Base-by-base conservation (phyloP, 2,797 vertebrate species). In the Holocentrus rufus region DNA sequence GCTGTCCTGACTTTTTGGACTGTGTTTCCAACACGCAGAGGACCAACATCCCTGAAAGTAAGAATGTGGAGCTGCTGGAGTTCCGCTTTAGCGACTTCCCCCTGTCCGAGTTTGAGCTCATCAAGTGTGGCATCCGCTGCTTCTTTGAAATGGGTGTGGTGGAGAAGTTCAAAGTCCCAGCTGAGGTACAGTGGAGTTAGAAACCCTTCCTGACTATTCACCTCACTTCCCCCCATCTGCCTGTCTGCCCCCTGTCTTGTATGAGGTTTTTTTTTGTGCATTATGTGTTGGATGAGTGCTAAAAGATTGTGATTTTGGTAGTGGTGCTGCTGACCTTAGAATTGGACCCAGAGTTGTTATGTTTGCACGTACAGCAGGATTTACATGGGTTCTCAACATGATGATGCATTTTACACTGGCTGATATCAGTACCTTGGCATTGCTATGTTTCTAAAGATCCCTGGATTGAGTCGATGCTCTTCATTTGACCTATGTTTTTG, bases 101-200 rank as follows among this genome's bases (percentile, higher is more conserved):
- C 0, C 79, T 97, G 63, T 93, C 96, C 7, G 96, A 98, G 79
- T 83, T 95, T 0, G 95, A 93, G 0, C 89, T 98, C 71, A 94
- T 98, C 87, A 94, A 95, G 74, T 96, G 95, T 71, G 97, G 96
- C 4, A 95, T 98, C 56, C 93, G 94, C 61, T 92, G 97, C 34
- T 98, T 98, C 92, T 97, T 97, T 80, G 96, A 98, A 87, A 92
- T 98, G 59, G 96, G 97, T 0, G 96, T 94, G 64, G 94, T 98
- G 31, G 96, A 98, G 86, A 98, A 98, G 89, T 98, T 98, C 87
- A 97, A 97, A 95, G 95, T 98, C 20, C 96, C 96, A 0, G 90
- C 95, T 55, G 95, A 98, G 94, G 97, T 98, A 81, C 25, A 15
- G 46, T 10, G 17, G 15, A 46, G 44, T 46, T 18, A 17, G 44